Evolutionary conservation across 2,888 invertebrate genomes (phyloP).

Genomic region (Erebia aethiops): DNA sequence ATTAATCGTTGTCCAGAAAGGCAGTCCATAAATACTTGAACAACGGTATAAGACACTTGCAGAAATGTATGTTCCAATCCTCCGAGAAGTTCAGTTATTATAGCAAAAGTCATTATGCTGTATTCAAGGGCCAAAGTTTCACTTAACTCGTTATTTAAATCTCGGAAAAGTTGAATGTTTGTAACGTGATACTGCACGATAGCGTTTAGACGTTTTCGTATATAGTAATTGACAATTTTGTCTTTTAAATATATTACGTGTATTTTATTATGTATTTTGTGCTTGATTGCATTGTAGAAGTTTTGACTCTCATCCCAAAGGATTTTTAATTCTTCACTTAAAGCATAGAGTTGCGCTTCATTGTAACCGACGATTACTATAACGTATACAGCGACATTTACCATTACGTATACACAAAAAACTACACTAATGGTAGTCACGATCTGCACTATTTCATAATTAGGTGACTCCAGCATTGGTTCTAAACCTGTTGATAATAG

Average conservation of each 20-base stretch:
- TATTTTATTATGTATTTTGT: slow-evolving; percentile 15
- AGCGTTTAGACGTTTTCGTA: slow-evolving; percentile 46
- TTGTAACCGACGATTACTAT: slow-evolving; percentile 56
- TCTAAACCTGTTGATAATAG: slow-evolving; percentile 53
- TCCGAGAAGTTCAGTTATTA: slow-evolving; percentile 60
- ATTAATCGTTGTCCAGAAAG: slow-evolving; percentile 59
- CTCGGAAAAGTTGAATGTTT: slow-evolving; percentile 48
- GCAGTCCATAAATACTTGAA: slow-evolving; percentile 60
- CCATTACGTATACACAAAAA: slow-evolving; percentile 49
- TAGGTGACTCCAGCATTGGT: slow-evolving; percentile 58
- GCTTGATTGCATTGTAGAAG: slow-evolving; percentile 29
- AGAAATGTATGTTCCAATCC: slow-evolving; percentile 60
- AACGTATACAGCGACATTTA: slow-evolving; percentile 52
- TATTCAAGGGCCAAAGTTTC: slow-evolving; percentile 56
- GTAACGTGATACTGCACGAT: slow-evolving; percentile 52
- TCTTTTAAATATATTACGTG: slow-evolving; percentile 24
- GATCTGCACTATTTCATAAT: slow-evolving; percentile 53
- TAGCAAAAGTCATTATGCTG: slow-evolving; percentile 48
- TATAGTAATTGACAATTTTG: slow-evolving; percentile 47
- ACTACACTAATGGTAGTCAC: slow-evolving; percentile 31
- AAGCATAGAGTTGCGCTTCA: slow-evolving; percentile 58
- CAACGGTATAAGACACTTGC: slow-evolving; percentile 54
- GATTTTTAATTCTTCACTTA: slow-evolving; percentile 54
- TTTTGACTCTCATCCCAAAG: slow-evolving; percentile 54
- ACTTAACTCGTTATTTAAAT: slow-evolving; percentile 51